Percentiles rank a stretch among this genome's conserved stretches.
Conservation (phyloP, 2,113 vertebrate genomes). For the Tympanuchus pallidicinctus region DNA sequence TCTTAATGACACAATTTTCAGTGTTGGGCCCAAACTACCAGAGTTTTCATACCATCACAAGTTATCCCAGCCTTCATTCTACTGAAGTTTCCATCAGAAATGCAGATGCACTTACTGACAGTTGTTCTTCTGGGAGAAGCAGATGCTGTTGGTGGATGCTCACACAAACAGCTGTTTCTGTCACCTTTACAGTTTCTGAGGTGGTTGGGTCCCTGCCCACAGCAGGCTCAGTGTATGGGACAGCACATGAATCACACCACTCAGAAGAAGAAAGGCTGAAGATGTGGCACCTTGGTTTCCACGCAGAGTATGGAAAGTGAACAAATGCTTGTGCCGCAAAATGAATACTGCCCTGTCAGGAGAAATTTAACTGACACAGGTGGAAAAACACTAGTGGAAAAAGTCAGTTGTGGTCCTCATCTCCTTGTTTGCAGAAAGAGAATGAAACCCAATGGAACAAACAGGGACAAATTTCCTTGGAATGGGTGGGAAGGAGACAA, state of each 20-base stretch:
- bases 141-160: not conserved
- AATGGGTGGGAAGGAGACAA: not conserved
- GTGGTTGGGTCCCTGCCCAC: not conserved
- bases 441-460: not conserved
- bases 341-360: not conserved
- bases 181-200: not conserved
- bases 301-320: not conserved
- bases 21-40: not conserved
- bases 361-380: not conserved
- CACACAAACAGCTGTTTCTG: not conserved
- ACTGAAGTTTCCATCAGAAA: not conserved
- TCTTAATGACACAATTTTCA: not conserved
- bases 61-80: not conserved
- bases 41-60: not conserved
- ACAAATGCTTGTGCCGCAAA: not conserved
- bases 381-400: not conserved
- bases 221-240: rapidly evolving
- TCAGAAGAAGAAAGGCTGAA: rapidly evolving
- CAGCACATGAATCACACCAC: rapidly evolving
- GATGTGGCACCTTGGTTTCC: not conserved
- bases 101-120: not conserved
- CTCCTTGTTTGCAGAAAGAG: not conserved
- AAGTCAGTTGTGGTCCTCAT: not conserved
- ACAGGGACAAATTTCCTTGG: not conserved
- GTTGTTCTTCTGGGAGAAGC: not conserved